phyloP scores from a whole-genome alignment of 2,113 vertebrate genomes.

The Australoheros scitulus region DNA sequence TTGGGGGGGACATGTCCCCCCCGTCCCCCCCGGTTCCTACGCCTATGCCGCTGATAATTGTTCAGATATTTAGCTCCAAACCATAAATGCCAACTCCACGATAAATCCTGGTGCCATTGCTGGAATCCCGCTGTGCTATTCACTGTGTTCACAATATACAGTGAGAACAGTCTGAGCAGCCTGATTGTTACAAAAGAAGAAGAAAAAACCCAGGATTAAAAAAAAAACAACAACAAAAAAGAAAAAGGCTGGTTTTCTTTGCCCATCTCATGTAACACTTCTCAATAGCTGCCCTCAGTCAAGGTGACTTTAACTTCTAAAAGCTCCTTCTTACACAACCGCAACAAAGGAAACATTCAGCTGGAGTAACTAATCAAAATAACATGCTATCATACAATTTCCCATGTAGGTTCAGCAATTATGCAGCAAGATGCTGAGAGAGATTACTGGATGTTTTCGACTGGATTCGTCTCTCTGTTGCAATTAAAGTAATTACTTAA shows the following conservation, averaged over 20 bases:
- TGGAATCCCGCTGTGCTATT: background rate
- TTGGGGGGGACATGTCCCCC: too few species aligned
- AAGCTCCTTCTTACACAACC: background rate
- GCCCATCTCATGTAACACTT: background rate
- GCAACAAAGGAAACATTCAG: constrained; percentile 73
- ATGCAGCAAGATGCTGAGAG: constrained; percentile 56
- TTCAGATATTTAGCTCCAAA: too few species aligned
- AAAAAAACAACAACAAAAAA: background rate
- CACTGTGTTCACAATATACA: background rate
- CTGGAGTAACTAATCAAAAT: constrained; percentile 33
- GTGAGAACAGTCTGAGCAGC: background rate
- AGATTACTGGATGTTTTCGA: constrained; percentile 29
- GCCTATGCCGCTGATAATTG: too few species aligned
- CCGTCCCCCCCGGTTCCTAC: too few species aligned
- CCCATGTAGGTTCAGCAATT: constrained; percentile 37
- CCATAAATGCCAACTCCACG: too few species aligned
- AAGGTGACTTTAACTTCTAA: constrained; percentile 67
- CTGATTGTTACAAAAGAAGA: background rate
- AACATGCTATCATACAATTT: constrained; percentile 3
- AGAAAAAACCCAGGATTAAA: background rate
- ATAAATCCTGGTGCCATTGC: too few species aligned
- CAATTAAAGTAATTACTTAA: constrained; percentile 39
- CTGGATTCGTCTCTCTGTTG: background rate
- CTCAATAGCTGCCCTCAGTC: constrained; percentile 21
- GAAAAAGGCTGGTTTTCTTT: background rate